These are phyloP conservation scores for Falco punctatus DNA, from an alignment of 2,113 vertebrate species.

Conservation along the genomic window DNA sequence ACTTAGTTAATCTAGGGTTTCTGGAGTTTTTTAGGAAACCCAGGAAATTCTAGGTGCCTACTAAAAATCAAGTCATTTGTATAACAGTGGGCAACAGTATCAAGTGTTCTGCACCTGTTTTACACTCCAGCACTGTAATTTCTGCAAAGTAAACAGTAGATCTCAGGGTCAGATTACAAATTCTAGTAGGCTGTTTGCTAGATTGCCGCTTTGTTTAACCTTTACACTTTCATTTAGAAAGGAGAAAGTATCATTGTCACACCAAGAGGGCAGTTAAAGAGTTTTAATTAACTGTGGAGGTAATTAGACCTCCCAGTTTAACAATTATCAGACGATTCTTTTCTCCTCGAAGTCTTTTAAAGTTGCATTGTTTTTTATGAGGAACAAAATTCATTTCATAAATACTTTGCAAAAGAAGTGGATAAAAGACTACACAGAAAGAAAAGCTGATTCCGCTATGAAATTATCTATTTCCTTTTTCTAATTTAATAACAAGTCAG, in stretches of 20 bases:
- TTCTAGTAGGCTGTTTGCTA: slow-evolving; percentile 56
- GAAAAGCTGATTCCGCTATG: slow-evolving; percentile 2
- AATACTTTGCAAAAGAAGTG: not conserved
- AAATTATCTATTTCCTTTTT: slow-evolving; percentile 42
- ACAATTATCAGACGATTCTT: slow-evolving; percentile 51
- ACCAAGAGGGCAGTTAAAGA: slow-evolving; percentile 60
- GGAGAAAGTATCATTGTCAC: slow-evolving; percentile 47
- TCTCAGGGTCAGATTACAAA: slow-evolving; percentile 65
- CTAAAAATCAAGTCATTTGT: slow-evolving; percentile 47
- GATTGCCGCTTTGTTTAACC: slow-evolving; percentile 54
- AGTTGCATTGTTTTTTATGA: not conserved
- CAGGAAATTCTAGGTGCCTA: slow-evolving; percentile 32
- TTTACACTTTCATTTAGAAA: slow-evolving; percentile 61
- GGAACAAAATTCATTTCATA: slow-evolving; percentile 31
- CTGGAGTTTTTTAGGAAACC: slow-evolving; percentile 51
- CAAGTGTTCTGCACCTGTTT: slow-evolving; percentile 62
- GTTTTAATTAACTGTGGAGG: slow-evolving; percentile 64
- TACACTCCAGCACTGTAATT: slow-evolving; percentile 49
- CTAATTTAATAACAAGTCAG: slow-evolving; percentile 55
- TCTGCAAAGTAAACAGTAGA: slow-evolving; percentile 68
- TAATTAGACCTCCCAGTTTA: slow-evolving; percentile 64
- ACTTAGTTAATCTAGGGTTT: slow-evolving; percentile 51
- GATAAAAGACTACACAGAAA: not conserved
- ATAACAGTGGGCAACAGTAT: slow-evolving; percentile 44
- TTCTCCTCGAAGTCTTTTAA: slow-evolving; percentile 43